Percentiles rank a stretch among this genome's conserved stretches.
phyloP scores from a whole-genome alignment of 1,140 invertebrate species.

The Polypedilum vanderplanki region DNA sequence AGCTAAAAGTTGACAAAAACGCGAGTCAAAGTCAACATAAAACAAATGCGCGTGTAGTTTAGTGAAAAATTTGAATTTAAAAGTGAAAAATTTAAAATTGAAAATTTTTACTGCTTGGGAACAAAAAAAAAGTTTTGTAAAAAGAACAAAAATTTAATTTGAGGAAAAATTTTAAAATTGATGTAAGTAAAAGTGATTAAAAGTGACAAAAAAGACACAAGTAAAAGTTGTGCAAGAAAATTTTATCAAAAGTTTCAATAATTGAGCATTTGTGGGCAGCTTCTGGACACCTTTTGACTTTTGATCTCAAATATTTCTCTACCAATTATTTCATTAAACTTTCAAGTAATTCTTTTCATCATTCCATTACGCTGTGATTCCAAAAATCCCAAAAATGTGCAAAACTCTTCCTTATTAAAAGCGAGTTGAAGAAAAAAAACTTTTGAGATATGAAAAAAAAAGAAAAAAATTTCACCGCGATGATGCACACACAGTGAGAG shows the following conservation, averaged over 20 bases:
- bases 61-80: not conserved
- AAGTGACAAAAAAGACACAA: not conserved
- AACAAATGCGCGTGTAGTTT: not conserved
- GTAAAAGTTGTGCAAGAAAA: no score
- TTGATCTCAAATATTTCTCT: not conserved
- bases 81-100: not conserved
- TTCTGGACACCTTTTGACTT: not conserved
- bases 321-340: not conserved
- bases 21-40: not conserved
- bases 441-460: not conserved
- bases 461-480: not conserved
- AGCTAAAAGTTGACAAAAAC: not conserved
- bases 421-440: no score
- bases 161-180: not conserved
- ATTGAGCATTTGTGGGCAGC: no score
- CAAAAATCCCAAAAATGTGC: constrained; percentile 4
- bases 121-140: not conserved
- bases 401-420: not conserved
- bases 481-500: not conserved
- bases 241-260: no score
- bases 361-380: not conserved
- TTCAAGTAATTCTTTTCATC: not conserved
- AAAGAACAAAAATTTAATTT: not conserved
- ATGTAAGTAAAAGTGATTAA: not conserved
- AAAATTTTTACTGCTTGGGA: not conserved